Evolutionary conservation across 2,888 invertebrate species (phyloP), one percentile per base, ranked within the genome.

Genomic region (Lymantria monacha): DNA sequence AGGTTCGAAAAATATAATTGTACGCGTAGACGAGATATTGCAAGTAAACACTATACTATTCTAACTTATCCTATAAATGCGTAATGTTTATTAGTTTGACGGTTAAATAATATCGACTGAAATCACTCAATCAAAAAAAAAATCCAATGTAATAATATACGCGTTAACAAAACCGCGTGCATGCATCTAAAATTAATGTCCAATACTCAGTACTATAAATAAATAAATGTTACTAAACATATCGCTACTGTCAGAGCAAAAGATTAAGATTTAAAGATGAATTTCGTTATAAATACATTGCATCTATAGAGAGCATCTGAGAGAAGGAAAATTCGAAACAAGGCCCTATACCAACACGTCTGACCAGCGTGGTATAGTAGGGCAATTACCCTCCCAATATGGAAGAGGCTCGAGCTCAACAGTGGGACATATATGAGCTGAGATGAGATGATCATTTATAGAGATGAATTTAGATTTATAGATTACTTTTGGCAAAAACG

Each of bases 61-160:
- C 51, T 61, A 37, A 49, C 63, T 60, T 65, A 63, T 8, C 37
- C 60, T 72, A 69, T 57, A 66, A 57, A 69, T 72, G 70, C 66
- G 50, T 52, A 53, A 51, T 59, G 51, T 69, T 62, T 66, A 69
- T 55, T 53, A 38, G 12, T 50, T 51, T 53, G 22, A 58, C 33
- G 33, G 44, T 58, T 55, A 67, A 41, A 44, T 64, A 57, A 44
- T 7, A 38, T 12, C 41, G 47, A 59, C 59, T 57, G 71, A 69
- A 71, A 69, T 69, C 71, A 61, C 55, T 5, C 3, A 33, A 10
- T 10, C 33, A 8, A 33, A 5, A 33, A 1, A 33, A 9, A 5
- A 1, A 33, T 10, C n/a, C n/a, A n/a, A 22, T 22, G 33, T 33
- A 10, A 9, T 9, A 30, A 30, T 33, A 8, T 33, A 44, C 22